Evolutionary conservation across 2,888 invertebrate species (phyloP).

Genomic region (Chelonus formosanus): DNA sequence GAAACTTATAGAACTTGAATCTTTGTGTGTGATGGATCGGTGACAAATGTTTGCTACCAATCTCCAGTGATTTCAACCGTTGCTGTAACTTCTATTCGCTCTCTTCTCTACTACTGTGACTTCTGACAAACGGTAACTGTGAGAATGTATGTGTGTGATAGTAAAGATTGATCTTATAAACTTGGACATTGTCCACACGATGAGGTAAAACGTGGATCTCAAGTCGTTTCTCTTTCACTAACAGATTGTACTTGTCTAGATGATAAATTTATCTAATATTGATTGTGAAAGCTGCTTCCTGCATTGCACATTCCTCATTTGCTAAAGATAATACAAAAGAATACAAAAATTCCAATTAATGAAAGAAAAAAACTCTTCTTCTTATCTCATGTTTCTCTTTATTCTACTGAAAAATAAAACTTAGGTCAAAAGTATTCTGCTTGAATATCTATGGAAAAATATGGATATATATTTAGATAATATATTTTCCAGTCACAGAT

Average conservation of each 20-base stretch:
- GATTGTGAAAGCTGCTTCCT: background rate
- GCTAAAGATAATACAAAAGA: background rate
- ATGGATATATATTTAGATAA: slow-evolving; percentile 12
- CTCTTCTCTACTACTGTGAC: background rate
- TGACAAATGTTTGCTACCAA: slow-evolving; percentile 39
- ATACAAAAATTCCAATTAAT: background rate
- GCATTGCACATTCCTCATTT: background rate
- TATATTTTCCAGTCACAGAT: slow-evolving; percentile 20
- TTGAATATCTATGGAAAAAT: slow-evolving; percentile 1
- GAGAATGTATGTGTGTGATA: background rate
- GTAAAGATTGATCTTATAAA: slow-evolving; percentile 14
- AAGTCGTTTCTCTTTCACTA: slow-evolving; percentile 8
- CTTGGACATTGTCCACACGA: slow-evolving; percentile 13
- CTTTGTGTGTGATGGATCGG: slow-evolving; percentile 39
- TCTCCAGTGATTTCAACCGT: background rate
- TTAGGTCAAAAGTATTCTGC: background rate
- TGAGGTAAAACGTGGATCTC: slow-evolving; percentile 5
- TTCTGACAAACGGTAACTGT: slow-evolving; percentile 2
- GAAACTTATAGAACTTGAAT: background rate
- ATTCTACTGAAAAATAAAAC: no score
- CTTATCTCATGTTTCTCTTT: no score
- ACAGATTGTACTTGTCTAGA: slow-evolving; percentile 9
- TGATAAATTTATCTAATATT: slow-evolving; percentile 9
- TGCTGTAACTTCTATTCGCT: background rate
- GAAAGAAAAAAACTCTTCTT: background rate